Evolutionary conservation across 2,797 vertebrate species (phyloP), one percentile per base, ranked within the genome.

Genomic region (Miichthys miiuy): DNA sequence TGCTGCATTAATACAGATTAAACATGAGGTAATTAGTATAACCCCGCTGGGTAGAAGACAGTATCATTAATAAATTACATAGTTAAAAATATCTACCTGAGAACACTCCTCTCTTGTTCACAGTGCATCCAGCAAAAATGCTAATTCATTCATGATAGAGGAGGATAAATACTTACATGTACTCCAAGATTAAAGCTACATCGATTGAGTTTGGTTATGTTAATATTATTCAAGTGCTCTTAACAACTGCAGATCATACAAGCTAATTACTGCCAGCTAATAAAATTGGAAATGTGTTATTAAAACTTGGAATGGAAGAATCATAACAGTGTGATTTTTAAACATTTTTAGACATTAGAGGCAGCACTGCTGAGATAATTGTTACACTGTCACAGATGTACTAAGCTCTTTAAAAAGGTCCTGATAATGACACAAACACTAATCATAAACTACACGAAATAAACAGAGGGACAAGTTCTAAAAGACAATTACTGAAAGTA

Each of bases 241-340:
- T 44, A 48, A 48, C 16, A 68, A 68, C 2, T 20, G 14, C 61
- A 52, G 51, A 52, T 72, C 30, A 51, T 44, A 56, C 13, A 30
- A 23, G 41, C 6, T 52, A 18, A 51, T 67, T 54, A 41, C 41
- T 27, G 38, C 23, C 18, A 9, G 17, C 25, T 42, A 48, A 75
- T 66, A 58, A 47, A 68, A 70, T 11, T 57, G 27, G 18, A 72
- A 77, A 75, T 54, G 56, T 30, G 20, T 64, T 67, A 51, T 54
- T 61, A 68, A 88, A 60, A 73, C 42, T 68, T 76, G 77, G 74
- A 87, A 84, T 88, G 68, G 63, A 87, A 72, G 63, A 75, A 56
- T 82, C n/a, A 71, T 41, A 62, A 55, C 18, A 69, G n/a, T 21
- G 48, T 42, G 61, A 80, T 46, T 66, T 48, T 48, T 52, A 23